A percentile compares a stretch with the other conserved stretches of the same genome.
phyloP scores from a whole-genome alignment of 2,797 vertebrate species.

The Hozukius guyotensis region DNA sequence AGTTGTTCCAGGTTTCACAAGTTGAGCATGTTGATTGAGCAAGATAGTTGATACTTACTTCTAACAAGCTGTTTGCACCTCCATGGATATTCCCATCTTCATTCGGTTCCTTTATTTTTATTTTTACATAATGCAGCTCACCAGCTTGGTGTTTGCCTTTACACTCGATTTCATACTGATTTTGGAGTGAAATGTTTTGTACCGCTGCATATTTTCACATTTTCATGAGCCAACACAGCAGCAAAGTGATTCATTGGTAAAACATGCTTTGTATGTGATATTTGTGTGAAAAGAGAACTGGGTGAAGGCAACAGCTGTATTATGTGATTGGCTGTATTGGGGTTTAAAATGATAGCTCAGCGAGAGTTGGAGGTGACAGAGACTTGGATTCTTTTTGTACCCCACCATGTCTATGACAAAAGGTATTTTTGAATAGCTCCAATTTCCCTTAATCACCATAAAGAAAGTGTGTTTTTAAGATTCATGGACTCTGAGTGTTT shows the following conservation, averaged over 20 bases:
- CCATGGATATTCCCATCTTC: background rate
- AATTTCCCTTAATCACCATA: background rate
- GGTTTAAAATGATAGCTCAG: background rate
- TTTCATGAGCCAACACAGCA: background rate
- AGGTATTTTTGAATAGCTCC: background rate
- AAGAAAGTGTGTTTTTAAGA: background rate
- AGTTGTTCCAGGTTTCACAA: background rate
- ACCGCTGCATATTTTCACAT: conserved; percentile 16
- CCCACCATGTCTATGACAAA: background rate
- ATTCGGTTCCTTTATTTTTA: background rate
- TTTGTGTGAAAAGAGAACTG: background rate
- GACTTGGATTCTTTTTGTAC: background rate
- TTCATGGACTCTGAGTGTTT: background rate
- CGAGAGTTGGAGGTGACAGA: background rate
- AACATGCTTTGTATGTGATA: background rate
- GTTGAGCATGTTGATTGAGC: background rate
- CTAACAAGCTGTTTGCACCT: background rate
- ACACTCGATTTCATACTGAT: background rate
- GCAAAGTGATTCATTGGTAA: background rate
- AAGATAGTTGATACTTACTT: background rate
- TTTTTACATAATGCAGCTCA: background rate
- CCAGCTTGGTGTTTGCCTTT: background rate
- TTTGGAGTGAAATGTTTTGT: background rate
- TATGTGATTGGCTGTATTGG: background rate
- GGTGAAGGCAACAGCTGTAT: background rate